These are phyloP conservation scores for Circaetus cinerascens DNA, from an alignment of 2,113 vertebrate genomes.

Conservation along the genomic window DNA sequence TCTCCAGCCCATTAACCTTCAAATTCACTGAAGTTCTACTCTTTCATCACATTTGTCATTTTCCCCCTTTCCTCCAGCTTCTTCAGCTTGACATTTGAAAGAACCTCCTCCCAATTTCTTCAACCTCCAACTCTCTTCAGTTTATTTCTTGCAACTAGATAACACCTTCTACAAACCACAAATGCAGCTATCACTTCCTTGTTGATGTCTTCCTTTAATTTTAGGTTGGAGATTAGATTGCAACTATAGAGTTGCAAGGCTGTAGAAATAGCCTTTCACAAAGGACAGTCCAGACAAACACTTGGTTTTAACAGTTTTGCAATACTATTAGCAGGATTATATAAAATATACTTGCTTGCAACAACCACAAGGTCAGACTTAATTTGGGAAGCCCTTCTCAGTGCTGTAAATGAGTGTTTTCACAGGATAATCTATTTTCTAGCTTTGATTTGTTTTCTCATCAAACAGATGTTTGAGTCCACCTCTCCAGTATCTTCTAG, in stretches of 20 bases:
- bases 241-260: neutral
- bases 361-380: neutral
- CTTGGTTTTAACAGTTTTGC: neutral
- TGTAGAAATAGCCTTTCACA: neutral
- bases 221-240: neutral
- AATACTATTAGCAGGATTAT: neutral
- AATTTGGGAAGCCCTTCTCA: neutral
- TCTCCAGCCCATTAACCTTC: neutral
- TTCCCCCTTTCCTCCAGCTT: neutral
- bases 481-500: neutral
- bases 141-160: neutral
- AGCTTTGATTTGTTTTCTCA: neutral
- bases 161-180: neutral
- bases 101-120: neutral
- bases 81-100: neutral
- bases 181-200: neutral
- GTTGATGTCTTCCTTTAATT: neutral
- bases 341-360: neutral
- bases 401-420: neutral
- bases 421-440: neutral
- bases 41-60: neutral
- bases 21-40: neutral
- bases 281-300: neutral
- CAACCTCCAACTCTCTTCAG: neutral
- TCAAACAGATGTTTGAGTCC: neutral